Conservation (phyloP, 2,113 vertebrate genomes). For the Trichechus manatus region DNA sequence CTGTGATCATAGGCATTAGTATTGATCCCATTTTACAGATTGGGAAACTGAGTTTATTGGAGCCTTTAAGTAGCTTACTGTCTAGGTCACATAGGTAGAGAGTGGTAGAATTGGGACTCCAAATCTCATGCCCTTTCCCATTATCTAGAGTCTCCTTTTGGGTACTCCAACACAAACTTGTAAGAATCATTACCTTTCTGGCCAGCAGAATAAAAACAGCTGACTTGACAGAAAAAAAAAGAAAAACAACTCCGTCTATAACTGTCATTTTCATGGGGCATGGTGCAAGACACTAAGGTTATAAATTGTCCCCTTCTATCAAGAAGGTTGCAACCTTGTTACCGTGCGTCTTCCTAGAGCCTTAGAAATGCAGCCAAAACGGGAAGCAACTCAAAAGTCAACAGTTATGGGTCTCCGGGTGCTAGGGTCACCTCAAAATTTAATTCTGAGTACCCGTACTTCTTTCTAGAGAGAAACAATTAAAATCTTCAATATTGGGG, state of each 20-base stretch:
- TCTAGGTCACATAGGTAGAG: background rate
- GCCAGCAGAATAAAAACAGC: background rate
- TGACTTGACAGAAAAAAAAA: background rate
- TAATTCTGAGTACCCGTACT: too few relatives aligned
- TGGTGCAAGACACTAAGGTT: too few relatives aligned
- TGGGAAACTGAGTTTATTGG: background rate
- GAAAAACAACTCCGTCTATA: too few relatives aligned
- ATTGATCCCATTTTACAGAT: background rate
- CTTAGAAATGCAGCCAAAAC: fast-evolving
- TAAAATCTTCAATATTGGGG: background rate
- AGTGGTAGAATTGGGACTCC: background rate
- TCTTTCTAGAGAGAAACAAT: background rate
- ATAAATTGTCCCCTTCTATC: background rate
- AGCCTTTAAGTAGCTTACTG: background rate
- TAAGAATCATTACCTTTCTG: background rate
- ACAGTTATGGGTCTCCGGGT: background rate
- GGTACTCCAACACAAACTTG: background rate
- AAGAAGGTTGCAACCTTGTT: fast-evolving
- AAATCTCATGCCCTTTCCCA: background rate
- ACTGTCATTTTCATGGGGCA: background rate
- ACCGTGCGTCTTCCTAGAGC: background rate
- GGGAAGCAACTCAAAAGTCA: too few relatives aligned
- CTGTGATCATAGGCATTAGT: background rate
- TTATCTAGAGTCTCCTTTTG: background rate
- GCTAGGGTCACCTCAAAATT: background rate